Evolutionary conservation across 2,888 invertebrate species (phyloP), one percentile per base, ranked within the genome.

Genomic region (Formica aserva): DNA sequence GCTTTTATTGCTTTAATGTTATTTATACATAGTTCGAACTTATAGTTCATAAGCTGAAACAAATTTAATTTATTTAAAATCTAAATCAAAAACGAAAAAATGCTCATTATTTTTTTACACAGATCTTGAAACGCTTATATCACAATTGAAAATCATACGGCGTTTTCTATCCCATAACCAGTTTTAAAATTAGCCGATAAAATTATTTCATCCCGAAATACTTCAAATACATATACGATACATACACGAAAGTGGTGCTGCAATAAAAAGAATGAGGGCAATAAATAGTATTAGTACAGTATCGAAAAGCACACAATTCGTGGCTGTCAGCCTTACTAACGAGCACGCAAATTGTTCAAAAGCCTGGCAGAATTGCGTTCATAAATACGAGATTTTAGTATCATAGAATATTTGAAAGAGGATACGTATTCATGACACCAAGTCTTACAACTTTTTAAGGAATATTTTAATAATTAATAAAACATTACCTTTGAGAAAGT

Each of bases 211-310:
- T 71, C 9, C 1, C 69, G 22, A 1, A 57, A 41, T 4, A 62
- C 1, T 75, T 8, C 6, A 2, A 15, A 32, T 32, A 18, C 11
- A 9, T n/a, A 15, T 4, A 29, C 29, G 15, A 66, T 66, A 15
- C 15, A 32, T 6, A 32, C 32, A 6, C n/a, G 8, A 69, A 52
- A 78, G 26, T 62, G 8, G 0, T 71, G 26, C 8, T 60, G 32
- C 18, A 3, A 60, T 22, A 60, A 41, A 78, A 78, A 15, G 45
- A 18, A 45, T 13, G 32, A 48, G 11, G 3, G 60, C 13, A 8
- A 60, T 71, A 60, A 71, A 78, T 71, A 60, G 45, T 62, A 45
- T 45, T 71, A 62, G 45, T 62, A 8, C 78, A 22, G 18, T 60
- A 35, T 71, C 13, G 15, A 45, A 18, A 60, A 69, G 0, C 13